Evolutionary conservation across 2,797 vertebrate genomes (phyloP).

Genomic region (Pipistrellus pipistrellus): DNA sequence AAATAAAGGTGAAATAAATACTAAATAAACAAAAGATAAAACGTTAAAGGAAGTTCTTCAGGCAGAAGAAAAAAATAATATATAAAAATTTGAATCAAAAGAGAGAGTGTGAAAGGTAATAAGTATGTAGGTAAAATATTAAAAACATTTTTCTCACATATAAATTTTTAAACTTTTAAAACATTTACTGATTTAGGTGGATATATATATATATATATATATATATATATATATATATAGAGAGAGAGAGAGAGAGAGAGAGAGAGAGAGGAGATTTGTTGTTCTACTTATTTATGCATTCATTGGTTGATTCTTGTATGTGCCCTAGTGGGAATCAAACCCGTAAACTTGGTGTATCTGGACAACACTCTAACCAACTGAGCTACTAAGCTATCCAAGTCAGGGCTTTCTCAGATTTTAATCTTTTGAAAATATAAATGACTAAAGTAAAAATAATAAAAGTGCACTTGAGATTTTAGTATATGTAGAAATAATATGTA

Average conservation of each 20-base stretch:
- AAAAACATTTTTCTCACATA: background rate
- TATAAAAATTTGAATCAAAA: conserved; percentile 28
- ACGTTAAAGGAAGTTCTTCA: conserved; percentile 32
- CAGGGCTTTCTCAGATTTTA: background rate
- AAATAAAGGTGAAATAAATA: conserved; percentile 16
- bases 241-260: too few relatives aligned
- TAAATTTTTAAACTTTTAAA: background rate
- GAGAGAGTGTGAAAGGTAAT: background rate
- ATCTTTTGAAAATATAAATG: conserved; percentile 16
- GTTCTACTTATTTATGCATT: background rate
- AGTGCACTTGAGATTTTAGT: background rate
- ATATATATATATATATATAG: too few relatives aligned
- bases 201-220: too few relatives aligned
- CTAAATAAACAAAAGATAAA: conserved; percentile 11
- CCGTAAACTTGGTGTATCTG: background rate
- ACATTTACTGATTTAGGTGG: background rate
- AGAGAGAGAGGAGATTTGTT: background rate
- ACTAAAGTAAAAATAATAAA: background rate
- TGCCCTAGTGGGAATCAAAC: background rate
- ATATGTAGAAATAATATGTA: background rate
- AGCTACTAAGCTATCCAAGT: background rate
- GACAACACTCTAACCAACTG: background rate
- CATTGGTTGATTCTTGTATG: background rate
- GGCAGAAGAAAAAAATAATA: conserved; percentile 29
- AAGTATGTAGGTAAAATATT: background rate